Conservation (phyloP, 2,888 invertebrate species). For the Ernsta delagoae region DNA sequence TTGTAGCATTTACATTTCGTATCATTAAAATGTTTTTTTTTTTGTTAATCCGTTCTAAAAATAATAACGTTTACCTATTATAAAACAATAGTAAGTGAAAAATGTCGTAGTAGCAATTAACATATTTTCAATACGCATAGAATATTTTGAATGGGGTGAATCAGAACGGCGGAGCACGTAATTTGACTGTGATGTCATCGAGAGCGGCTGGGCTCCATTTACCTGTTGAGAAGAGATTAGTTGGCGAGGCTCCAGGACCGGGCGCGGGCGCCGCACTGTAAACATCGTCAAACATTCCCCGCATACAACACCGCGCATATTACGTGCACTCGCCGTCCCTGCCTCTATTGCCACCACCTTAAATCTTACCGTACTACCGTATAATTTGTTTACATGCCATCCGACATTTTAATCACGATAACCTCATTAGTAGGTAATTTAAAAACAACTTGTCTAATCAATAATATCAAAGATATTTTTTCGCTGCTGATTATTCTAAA, state of each 20-base stretch:
- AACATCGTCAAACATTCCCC: conserved; percentile 54
- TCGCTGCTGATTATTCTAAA: no score
- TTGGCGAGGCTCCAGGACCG: conserved; percentile 71
- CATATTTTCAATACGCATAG: conserved; percentile 51
- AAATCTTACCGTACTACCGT: conserved; percentile 6
- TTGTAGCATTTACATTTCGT: conserved; percentile 29
- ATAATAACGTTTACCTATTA: not conserved
- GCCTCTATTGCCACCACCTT: not conserved
- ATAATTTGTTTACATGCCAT: not conserved
- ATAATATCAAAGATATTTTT: no score
- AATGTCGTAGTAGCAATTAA: conserved; percentile 32
- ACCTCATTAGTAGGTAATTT: no score
- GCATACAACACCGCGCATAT: conserved; percentile 38
- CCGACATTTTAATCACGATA: not conserved
- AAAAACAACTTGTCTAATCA: no score
- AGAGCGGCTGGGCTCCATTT: conserved; percentile 64
- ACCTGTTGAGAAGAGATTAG: conserved; percentile 76
- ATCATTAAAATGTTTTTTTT: conserved; percentile 24
- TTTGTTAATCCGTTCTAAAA: not conserved
- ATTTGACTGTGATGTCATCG: conserved; percentile 69
- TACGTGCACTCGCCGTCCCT: conserved; percentile 40
- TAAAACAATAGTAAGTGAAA: conserved; percentile 25
- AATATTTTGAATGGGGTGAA: conserved; percentile 74
- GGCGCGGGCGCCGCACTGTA: conserved; percentile 53
- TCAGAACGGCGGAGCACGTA: conserved; percentile 57